Percentiles rank a stretch among this genome's conserved stretches.
These are phyloP conservation scores for Hydrochoerus hydrochaeris DNA, from an alignment of 2,113 vertebrate species.

Conservation along the genomic window DNA sequence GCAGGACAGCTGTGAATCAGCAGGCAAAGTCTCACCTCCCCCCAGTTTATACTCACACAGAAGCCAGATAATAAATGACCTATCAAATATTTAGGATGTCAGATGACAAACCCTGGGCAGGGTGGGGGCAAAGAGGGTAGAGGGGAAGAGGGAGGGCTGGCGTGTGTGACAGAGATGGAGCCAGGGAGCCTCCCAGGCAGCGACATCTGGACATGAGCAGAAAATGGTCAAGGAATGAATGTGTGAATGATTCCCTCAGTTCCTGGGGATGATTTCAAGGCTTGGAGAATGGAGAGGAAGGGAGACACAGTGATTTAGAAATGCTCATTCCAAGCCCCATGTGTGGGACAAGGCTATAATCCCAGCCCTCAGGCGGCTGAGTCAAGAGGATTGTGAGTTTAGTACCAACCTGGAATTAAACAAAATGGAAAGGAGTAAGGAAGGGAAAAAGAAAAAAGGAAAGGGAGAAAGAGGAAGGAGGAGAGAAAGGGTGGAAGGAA, in stretches of 20 bases:
- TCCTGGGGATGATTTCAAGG: slow-evolving; percentile 6
- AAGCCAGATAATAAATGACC: neutral
- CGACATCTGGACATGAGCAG: neutral
- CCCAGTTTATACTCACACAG: neutral
- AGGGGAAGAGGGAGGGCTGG: neutral
- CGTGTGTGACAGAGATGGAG: neutral
- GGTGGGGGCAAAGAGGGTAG: neutral
- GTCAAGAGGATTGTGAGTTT: neutral
- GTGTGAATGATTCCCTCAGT: neutral
- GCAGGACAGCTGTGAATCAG: neutral
- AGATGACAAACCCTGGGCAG: neutral
- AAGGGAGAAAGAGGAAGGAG: no score
- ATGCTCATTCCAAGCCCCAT: neutral
- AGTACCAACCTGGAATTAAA: neutral
- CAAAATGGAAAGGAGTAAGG: neutral
- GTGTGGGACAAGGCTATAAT: neutral
- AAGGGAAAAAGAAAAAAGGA: neutral
- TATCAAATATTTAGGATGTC: neutral
- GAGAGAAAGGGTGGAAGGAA: no score
- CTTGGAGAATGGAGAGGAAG: neutral
- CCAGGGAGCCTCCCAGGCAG: neutral
- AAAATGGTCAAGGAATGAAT: neutral
- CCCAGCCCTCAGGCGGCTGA: neutral
- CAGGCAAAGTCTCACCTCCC: neutral
- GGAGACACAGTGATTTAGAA: neutral